These are phyloP conservation scores for Ligdia adustata DNA, from an alignment of 2,888 invertebrate species.

Conservation along the genomic window DNA sequence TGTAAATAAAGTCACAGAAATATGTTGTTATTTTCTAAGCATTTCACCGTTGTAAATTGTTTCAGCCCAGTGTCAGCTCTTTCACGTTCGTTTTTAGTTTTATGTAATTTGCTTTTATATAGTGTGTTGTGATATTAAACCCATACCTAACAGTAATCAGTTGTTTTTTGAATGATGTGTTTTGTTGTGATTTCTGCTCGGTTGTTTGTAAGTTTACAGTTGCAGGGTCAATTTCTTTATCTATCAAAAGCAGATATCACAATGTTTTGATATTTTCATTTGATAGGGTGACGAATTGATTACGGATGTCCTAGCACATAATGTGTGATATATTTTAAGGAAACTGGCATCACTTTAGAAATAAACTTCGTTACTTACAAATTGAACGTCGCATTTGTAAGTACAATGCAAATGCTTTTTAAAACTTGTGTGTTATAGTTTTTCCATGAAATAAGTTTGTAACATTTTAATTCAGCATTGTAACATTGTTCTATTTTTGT, in stretches of 20 bases:
- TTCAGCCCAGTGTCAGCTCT: no score
- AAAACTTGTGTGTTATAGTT: slow-evolving; percentile 1
- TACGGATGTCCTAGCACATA: slow-evolving; percentile 78
- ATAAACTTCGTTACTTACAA: slow-evolving; percentile 4
- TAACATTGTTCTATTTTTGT: slow-evolving; percentile 6
- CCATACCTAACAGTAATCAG: no score
- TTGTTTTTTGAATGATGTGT: no score
- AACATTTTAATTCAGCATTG: no score
- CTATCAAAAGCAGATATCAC: slow-evolving; percentile 61
- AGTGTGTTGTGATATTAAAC: no score
- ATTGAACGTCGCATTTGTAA: neutral
- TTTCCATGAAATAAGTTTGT: slow-evolving; percentile 1
- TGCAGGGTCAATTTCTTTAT: slow-evolving; percentile 77
- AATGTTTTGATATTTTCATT: slow-evolving; percentile 44
- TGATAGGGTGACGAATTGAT: slow-evolving; percentile 77
- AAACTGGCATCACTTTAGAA: slow-evolving; percentile 14
- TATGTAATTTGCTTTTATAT: no score
- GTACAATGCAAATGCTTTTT: slow-evolving; percentile 1
- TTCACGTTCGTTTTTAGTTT: no score
- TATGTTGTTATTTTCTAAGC: no score
- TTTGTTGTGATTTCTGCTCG: slow-evolving; percentile 64
- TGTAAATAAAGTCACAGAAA: no score
- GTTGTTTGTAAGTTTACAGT: slow-evolving; percentile 66
- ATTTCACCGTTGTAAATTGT: no score
- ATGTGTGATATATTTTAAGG: slow-evolving; percentile 28